A percentile compares a stretch with the other conserved stretches of the same genome.
Conservation (phyloP, 2,797 vertebrate genomes). For the Acipenser ruthenus region DNA sequence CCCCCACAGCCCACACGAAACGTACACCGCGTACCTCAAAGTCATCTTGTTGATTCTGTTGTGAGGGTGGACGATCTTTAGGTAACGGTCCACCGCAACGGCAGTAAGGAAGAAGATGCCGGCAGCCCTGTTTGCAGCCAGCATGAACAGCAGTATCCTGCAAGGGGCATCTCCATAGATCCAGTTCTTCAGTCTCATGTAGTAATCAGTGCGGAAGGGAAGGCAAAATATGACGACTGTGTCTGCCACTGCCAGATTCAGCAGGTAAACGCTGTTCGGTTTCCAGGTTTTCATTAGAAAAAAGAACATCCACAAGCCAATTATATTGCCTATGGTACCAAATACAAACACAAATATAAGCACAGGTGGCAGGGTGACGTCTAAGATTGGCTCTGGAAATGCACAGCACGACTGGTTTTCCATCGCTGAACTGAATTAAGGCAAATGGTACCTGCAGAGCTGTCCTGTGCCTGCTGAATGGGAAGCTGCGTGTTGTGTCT, state of each 20-base stretch:
- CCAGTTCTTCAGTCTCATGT: constrained; percentile 16
- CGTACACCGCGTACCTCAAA: constrained; percentile 3
- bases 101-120: constrained; percentile 20
- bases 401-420: too few species aligned
- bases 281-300: constrained; percentile 20
- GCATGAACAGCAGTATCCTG: constrained; percentile 20
- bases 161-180: constrained; percentile 23
- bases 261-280: constrained; percentile 21
- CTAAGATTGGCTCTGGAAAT: too few species aligned
- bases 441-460: too few species aligned
- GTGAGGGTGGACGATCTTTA: constrained; percentile 19
- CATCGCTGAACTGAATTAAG: too few species aligned
- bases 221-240: constrained; percentile 20
- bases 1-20: constrained; percentile 16
- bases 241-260: constrained; percentile 25
- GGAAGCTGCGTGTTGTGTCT: too few species aligned
- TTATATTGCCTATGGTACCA: constrained; percentile 17
- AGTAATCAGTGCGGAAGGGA: constrained; percentile 22
- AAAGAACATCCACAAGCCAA: constrained; percentile 25
- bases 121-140: constrained; percentile 13
- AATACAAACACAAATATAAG: constrained; percentile 16
- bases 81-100: constrained; percentile 21
- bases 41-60: constrained; percentile 18
- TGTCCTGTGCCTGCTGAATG: too few species aligned
- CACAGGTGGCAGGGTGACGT: too few species aligned